phyloP scores from a whole-genome alignment of 2,113 vertebrate genomes.

The Spermophilus dauricus region DNA sequence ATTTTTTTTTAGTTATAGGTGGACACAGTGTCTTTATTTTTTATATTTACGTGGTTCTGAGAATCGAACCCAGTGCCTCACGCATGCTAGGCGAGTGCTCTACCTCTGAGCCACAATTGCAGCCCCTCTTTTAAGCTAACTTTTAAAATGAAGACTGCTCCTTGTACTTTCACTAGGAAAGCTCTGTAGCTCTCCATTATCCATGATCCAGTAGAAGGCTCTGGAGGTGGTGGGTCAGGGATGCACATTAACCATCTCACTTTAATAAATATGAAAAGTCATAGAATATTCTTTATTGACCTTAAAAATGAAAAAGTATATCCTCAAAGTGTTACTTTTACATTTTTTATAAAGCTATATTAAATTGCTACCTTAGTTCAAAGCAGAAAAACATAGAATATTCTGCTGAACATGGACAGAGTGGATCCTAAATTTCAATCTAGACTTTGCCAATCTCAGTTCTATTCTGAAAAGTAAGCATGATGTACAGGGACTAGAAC shows the following conservation, averaged over 20 bases:
- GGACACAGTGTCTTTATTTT: no score
- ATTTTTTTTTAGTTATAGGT: no score
- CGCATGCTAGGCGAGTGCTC: no score
- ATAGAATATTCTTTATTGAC: no score
- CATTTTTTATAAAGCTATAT: no score
- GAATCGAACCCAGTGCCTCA: no score
- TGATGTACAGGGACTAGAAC: not conserved
- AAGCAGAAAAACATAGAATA: no score
- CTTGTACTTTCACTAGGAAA: not conserved
- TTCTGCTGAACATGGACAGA: not conserved
- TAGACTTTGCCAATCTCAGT: not conserved
- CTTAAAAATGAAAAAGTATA: no score
- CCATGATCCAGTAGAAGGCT: not conserved
- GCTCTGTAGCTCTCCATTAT: not conserved
- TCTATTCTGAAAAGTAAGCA: not conserved
- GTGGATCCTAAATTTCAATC: constrained; percentile 30
- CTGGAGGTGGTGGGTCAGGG: not conserved
- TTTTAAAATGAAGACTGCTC: not conserved
- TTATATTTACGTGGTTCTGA: no score
- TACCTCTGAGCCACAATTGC: no score
- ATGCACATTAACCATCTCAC: not conserved
- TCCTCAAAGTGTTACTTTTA: no score
- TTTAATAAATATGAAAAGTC: not conserved
- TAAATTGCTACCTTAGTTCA: no score
- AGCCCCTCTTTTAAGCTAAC: not conserved